A percentile compares a stretch with the other conserved stretches of the same genome.
These are phyloP conservation scores for Arenicola marina DNA, from an alignment of 2,888 invertebrate genomes.

Conservation along the genomic window DNA sequence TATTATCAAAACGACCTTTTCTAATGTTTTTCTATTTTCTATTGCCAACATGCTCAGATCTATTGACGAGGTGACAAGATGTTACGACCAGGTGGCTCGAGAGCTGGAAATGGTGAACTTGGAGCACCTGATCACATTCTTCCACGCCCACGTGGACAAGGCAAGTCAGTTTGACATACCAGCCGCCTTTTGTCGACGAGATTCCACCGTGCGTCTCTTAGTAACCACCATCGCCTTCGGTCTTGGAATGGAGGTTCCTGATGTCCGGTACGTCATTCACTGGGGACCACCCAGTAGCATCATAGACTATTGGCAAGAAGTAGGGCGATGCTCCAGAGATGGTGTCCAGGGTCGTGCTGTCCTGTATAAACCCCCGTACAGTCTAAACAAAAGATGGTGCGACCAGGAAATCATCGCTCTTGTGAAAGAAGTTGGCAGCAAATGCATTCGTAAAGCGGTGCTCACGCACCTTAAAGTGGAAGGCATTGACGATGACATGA, in stretches of 20 bases:
- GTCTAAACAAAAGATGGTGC: not conserved
- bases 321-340: slow-evolving; percentile 1
- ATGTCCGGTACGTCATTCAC: slow-evolving; percentile 1
- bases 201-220: no score
- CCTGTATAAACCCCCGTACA: not conserved
- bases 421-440: not conserved
- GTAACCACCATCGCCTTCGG: slow-evolving; percentile 5
- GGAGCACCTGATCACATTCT: no score
- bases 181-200: no score
- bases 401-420: not conserved
- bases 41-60: no score
- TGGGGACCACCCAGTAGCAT: not conserved
- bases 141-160: no score
- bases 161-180: no score
- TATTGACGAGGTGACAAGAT: no score
- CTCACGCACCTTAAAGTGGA: not conserved
- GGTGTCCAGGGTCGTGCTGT: not conserved
- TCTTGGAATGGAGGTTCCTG: not conserved
- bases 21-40: no score
- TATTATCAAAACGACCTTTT: no score
- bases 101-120: no score
- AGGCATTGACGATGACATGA: not conserved
- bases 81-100: no score
- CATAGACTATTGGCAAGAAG: slow-evolving; percentile 3
- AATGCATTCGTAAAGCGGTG: not conserved